Evolutionary conservation across 2,797 vertebrate species (phyloP).

Genomic region (Nyctibius grandis): DNA sequence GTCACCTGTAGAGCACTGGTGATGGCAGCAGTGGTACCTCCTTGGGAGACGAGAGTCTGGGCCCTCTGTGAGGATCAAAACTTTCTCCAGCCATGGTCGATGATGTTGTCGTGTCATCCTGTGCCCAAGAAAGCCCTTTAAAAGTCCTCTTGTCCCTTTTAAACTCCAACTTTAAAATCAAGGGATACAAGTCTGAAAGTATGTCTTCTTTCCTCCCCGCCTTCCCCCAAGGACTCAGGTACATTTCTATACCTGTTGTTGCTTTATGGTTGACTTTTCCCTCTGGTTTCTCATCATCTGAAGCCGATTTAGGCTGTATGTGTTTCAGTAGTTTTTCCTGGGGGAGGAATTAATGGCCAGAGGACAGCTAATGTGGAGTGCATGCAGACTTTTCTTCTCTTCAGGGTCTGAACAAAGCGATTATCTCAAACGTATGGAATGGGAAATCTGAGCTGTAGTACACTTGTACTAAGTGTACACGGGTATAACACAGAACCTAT

Average conservation of each 20-base stretch:
- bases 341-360: not conserved
- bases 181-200: not conserved
- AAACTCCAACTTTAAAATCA: not conserved
- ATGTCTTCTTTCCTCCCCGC: not conserved
- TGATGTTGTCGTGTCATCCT: not conserved
- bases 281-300: not conserved
- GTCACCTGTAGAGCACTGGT: not conserved
- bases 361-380: not conserved
- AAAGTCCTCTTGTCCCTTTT: not conserved
- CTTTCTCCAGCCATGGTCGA: not conserved
- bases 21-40: not conserved
- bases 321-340: not conserved
- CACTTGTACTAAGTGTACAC: not conserved
- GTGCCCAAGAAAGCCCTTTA: not conserved
- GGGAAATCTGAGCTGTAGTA: not conserved
- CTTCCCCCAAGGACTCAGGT: rapidly evolving
- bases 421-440: not conserved
- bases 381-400: not conserved
- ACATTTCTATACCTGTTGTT: not conserved
- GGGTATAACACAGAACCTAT: not conserved
- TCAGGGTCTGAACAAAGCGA: not conserved
- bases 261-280: not conserved
- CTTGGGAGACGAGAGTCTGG: rapidly evolving
- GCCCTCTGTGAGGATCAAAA: not conserved
- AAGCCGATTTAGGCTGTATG: not conserved